phyloP scores from a whole-genome alignment of 2,888 invertebrate species.

The Anoncus sp. region DNA sequence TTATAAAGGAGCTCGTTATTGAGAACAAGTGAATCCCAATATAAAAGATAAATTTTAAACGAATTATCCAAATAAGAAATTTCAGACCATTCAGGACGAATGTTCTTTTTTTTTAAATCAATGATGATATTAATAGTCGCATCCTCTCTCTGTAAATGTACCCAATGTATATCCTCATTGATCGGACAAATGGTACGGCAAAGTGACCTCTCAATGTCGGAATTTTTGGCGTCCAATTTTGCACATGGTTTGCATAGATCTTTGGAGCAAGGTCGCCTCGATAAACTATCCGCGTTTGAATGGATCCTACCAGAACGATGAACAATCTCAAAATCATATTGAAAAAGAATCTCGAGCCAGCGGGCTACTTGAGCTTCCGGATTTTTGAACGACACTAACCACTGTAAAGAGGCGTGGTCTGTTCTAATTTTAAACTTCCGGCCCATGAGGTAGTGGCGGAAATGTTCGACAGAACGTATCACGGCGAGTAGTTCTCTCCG shows the following conservation, averaged over 20 bases:
- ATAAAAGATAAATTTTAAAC: conserved; percentile 60
- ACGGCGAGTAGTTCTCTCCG: conserved; percentile 69
- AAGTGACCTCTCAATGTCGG: background rate
- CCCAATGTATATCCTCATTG: conserved; percentile 9
- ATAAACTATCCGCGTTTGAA: conserved; percentile 68
- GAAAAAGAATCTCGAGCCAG: conserved; percentile 73
- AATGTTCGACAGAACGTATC: conserved; percentile 70
- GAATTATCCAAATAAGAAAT: conserved; percentile 30
- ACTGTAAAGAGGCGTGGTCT: conserved; percentile 74
- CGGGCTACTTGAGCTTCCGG: conserved; percentile 76
- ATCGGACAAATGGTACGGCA: background rate
- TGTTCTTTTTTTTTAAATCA: conserved; percentile 19
- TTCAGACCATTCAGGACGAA: conserved; percentile 51
- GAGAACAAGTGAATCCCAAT: conserved; percentile 62
- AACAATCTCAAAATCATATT: conserved; percentile 70
- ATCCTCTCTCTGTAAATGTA: conserved; percentile 10
- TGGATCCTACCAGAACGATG: conserved; percentile 67
- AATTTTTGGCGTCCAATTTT: conserved; percentile 10
- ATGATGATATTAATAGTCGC: background rate
- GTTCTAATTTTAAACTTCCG: conserved; percentile 71
- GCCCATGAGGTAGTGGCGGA: conserved; percentile 74
- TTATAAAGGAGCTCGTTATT: conserved; percentile 53
- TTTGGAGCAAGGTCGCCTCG: conserved; percentile 53
- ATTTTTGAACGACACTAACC: conserved; percentile 72
- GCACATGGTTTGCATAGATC: conserved; percentile 42